These are phyloP conservation scores for Grammomys dolichurus DNA, from an alignment of 2,113 vertebrate species.

Conservation along the genomic window DNA sequence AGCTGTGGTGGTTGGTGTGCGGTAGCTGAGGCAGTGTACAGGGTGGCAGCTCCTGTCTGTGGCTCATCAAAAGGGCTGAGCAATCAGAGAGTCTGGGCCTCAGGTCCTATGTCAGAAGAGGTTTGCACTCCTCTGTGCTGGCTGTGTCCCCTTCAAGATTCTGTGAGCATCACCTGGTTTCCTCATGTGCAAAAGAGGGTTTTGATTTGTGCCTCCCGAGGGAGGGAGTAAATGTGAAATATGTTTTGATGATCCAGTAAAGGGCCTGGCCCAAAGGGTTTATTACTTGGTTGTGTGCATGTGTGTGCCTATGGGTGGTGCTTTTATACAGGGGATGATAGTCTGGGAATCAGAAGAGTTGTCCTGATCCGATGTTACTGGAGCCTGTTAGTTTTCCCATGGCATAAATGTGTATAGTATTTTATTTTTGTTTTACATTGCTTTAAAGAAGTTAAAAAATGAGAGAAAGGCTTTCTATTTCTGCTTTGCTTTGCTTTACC, in stretches of 20 bases:
- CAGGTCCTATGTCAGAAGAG: not conserved
- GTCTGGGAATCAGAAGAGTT: no score
- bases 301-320: no score
- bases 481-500: not conserved
- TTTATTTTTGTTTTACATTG: not conserved
- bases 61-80: not conserved
- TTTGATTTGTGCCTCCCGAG: no score
- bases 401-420: fast-evolving
- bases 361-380: not conserved
- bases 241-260: no score
- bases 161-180: fast-evolving
- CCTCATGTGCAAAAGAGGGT: not conserved
- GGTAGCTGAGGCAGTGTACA: not conserved
- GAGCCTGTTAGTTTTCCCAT: not conserved
- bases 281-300: fast-evolving
- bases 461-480: not conserved
- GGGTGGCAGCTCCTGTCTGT: not conserved
- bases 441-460: not conserved
- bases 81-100: not conserved
- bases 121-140: fast-evolving
- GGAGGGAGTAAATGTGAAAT: no score
- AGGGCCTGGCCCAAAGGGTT: not conserved
- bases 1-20: not conserved
- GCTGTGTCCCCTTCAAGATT: not conserved
- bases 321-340: not conserved